Evolutionary conservation across 1,140 invertebrate species (phyloP).

Genomic region (Musca domestica): DNA sequence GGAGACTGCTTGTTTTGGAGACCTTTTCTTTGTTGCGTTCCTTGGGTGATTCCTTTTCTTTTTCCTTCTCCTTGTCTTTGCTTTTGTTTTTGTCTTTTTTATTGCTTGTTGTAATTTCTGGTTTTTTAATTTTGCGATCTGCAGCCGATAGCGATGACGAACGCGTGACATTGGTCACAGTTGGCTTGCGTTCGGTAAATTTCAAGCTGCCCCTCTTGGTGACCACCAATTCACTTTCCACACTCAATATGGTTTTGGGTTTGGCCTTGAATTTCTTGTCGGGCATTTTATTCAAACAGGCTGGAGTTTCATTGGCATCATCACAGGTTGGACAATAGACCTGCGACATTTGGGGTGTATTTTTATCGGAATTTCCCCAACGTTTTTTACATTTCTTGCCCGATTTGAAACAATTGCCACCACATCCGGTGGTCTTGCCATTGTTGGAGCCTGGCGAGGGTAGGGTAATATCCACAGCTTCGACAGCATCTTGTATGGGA

Average conservation of each 20-base stretch:
- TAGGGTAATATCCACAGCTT: conserved; percentile 36
- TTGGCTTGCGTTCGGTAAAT: conserved; percentile 28
- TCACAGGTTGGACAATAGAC: conserved; percentile 55
- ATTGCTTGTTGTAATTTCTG: conserved; percentile 22
- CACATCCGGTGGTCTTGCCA: conserved; percentile 41
- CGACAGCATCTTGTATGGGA: conserved; percentile 24
- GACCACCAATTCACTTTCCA: conserved; percentile 51
- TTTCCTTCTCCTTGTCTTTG: conserved; percentile 37
- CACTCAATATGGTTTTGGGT: conserved; percentile 43
- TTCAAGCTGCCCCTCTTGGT: conserved; percentile 40
- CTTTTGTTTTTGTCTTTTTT: conserved; percentile 35
- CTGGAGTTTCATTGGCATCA: conserved; percentile 55
- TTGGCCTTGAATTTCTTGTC: conserved; percentile 49
- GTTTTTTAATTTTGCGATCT: conserved; percentile 35
- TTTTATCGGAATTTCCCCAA: conserved; percentile 37
- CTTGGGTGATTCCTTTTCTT: conserved; percentile 30
- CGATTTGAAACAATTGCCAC: conserved; percentile 44
- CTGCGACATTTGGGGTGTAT: conserved; percentile 55
- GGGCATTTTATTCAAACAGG: conserved; percentile 56
- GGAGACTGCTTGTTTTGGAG: conserved; percentile 29
- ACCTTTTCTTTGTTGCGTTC: conserved; percentile 38
- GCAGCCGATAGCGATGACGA: conserved; percentile 46
- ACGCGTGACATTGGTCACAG: conserved; percentile 32
- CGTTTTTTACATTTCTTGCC: conserved; percentile 55
- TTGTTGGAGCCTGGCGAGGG: conserved; percentile 45